Base-by-base conservation (phyloP, 2,888 invertebrate species). In the Stenodema calcarata region DNA sequence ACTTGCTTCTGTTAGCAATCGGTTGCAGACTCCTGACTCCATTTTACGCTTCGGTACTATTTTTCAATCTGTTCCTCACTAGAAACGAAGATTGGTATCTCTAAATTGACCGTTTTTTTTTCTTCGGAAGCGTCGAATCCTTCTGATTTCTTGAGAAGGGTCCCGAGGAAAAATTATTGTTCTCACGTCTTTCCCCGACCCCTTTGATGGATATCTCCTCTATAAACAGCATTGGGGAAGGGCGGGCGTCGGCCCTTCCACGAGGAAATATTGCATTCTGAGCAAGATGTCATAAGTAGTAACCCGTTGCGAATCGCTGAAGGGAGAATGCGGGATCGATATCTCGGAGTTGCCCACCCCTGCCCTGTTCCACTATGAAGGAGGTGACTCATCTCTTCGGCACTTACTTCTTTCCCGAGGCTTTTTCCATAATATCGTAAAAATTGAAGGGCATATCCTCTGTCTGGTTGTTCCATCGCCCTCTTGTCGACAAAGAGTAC, bases 261-360 rank as follows among this genome's bases (percentile, higher is more conserved):
- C 76, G 23, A 50, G 54, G 30, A 62, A 35, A 69, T 82, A 82
- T 82, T 82, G 82, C 82, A 82, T 82, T 82, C 82, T 82, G 82
- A 82, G 82, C 82, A 62, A 69, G 62, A 82, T 82, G 82, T 82
- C 82, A 82, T 82, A 82, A 62, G 69, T 41, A 41, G 82, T 69
- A 82, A 41, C 82, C 69, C 82, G 82, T 62, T 62, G 82, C 62
- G 82, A 82, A 82, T 82, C 41, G 82, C 35, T 27, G 27, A 62
- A 82, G 82, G 62, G 82, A 80, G 44, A 80, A 50, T 80, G 0
- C 50, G 18, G 41, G 54, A 69, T 82, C 82, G 82, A 82, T 80
- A 80, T 76, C 76, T 80, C 54, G 3, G 23, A 47, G 50, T 1
- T 35, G 16, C 73, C 28, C 30, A 30, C 30, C 35, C 35, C 28